Percentiles rank a stretch among this genome's conserved stretches.
These are phyloP conservation scores for Tachyglossus aculeatus DNA, from an alignment of 2,797 vertebrate genomes.

Conservation along the genomic window DNA sequence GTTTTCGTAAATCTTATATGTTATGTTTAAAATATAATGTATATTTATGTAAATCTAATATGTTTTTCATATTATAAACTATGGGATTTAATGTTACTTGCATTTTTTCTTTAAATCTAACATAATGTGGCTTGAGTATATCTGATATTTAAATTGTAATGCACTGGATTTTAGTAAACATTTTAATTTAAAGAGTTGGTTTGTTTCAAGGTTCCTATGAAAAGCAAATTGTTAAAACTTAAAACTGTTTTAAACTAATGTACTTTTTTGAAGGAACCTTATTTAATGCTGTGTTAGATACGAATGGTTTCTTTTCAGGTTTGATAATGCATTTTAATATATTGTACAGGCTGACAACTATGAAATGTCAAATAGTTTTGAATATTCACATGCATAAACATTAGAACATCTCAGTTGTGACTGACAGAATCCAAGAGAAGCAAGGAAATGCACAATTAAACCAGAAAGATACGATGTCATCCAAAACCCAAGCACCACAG, in stretches of 20 bases:
- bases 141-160: conserved; percentile 16
- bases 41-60: neutral
- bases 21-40: neutral
- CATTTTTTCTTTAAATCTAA: conserved; percentile 2
- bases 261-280: neutral
- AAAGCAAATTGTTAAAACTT: conserved; percentile 19
- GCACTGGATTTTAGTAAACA: neutral
- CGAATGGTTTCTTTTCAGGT: conserved; percentile 11
- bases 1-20: neutral
- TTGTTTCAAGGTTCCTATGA: conserved; percentile 1
- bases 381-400: conserved; percentile 10
- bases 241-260: neutral
- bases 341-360: conserved; percentile 4
- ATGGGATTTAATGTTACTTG: conserved; percentile 3
- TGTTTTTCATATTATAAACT: conserved; percentile 15
- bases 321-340: conserved; percentile 12
- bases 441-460: conserved; percentile 36
- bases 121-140: conserved; percentile 3
- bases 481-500: neutral
- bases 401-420: conserved; percentile 28
- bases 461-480: conserved; percentile 5
- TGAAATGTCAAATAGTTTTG: conserved; percentile 10
- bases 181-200: too few relatives aligned
- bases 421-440: conserved; percentile 24
- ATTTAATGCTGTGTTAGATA: neutral